Evolutionary conservation across 2,113 vertebrate genomes (phyloP), one percentile per base, ranked within the genome.

Genomic region (Passerina amoena): DNA sequence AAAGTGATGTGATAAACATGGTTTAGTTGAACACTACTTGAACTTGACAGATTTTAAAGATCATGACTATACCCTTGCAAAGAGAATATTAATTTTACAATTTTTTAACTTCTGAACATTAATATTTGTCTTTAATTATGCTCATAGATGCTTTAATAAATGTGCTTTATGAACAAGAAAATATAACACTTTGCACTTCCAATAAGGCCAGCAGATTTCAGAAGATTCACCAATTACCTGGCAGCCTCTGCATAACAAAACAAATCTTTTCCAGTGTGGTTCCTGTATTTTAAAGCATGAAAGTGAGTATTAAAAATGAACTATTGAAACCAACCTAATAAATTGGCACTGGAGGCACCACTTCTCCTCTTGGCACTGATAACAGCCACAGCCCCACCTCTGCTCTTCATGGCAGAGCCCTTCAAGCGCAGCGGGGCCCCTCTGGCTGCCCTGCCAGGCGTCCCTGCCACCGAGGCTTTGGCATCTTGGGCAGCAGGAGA

Each of bases 341-440:
- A 96, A 47, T 99, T 99, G 45, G 98, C 98, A 50, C 94, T 97
- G 33, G 98, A 98, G 50, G 98, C 97, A 56, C 98, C 98, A 66
- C 98, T 99, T 94, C 96, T 98, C 63, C 98, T 97, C 69, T 81
- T 97, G 24, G 97, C 93, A 19, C 63, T 95, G 71, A 99, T 30
- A 6, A 80, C 50, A 66, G 98, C 97, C 25, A 97, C 69, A 60
- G 94, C 69, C 11, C 94, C 96, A 56, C 96, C 54, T 44, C 96
- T 97, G 37, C 95, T 94, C 56, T 11, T 97, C 65, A 6, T 10
- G n/a, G 98, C 95, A 7, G 94, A 95, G 91, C 95, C 98, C 65
- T 85, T 96, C 30, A 44, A 13, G 6, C 69, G 27, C 30, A 60
- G 93, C 44, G 96, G 97, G 88, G 97, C 79, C 51, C 95, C 96